Base-by-base conservation (phyloP, 2,888 invertebrate species). In the Drosophila neotestacea region DNA sequence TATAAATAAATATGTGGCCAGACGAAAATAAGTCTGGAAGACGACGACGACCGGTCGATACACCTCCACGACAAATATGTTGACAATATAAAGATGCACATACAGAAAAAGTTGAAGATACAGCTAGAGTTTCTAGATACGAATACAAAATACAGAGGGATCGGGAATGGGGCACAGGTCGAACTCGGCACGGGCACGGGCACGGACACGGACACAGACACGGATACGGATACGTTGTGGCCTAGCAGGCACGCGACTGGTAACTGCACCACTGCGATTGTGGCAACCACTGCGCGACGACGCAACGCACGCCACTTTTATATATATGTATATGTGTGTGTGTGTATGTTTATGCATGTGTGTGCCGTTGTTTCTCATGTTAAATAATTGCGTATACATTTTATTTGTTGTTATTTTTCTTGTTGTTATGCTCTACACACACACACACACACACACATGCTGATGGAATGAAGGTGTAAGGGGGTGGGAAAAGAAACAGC, bases 311-410 rank as follows among this genome's bases (percentile, higher is more conserved):
- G 42, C 56, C 70, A 50, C 51, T 39, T 60, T 3, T 22, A 22
- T 46, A 55, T 51, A 9, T 16, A 22, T n/a, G 1, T 5, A 2
- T 22, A 7, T 6, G 32, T 32, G 27, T 28, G 30, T n/a, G 10
- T 60, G 10, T 48, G 32, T 41, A 11, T 41, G n/a, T 47, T 13
- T 47, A 6, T 22, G 16, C 6, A 6, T 9, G 27, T 62, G 62
- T 58, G 61, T 79, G 66, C 34, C 39, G 32, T 55, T 55, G 55
- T 48, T 73, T 84, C 75, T 87, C 66, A 58, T 87, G 87, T 87
- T 89, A 77, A 89, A 89, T 87, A 85, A 89, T 84, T 85, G 85
- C 89, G 85, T 89, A 89, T 72, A 70, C 59, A 76, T 74, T 84
- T 87, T 89, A 76, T 85, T 87, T 81, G 81, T 79, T 81, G 59